Evolutionary conservation across 2,888 invertebrate species (phyloP), one percentile per base, ranked within the genome.

Genomic region (Amphiduros pacificus): DNA sequence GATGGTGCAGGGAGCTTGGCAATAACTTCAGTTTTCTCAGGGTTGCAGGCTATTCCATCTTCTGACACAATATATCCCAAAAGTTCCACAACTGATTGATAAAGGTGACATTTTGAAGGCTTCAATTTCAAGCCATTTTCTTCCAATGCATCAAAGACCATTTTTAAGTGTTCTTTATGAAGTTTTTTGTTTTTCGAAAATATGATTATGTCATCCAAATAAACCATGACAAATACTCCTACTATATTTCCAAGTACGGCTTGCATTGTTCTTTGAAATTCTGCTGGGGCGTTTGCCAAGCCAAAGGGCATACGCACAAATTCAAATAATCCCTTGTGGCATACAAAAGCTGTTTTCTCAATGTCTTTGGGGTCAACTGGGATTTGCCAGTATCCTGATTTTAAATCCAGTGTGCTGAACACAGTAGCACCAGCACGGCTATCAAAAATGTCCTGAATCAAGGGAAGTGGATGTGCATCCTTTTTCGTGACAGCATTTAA

Each of bases 331-430:
- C 67, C 69, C 40, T 53, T 56, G 11, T 62, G 66, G 9, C 62
- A 63, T 9, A 63, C 65, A 44, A 70, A 68, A 2, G 64, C 62
- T 11, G 64, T 64, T 6, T 66, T 56, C 9, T 51, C 55, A 1
- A 54, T 48, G 26, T 40, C 29, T 50, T 64, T 61, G 9, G 40
- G 24, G 22, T 32, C 3, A 14, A 68, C 32, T 11, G 56, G 52
- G 26, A 71, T 63, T 53, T 71, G 71, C 63, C 66, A 69, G 50
- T 63, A 71, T 9, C 69, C 70, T 20, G 59, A 57, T 24, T 55
- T 60, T 6, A 66, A 60, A 55, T 72, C 69, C 9, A 70, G 58
- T 28, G 67, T 65, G 0, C 61, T 60, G 57, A 70, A 71, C 22
- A 62, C 24, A 1, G 1, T 9, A 41, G 55, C 62, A n/a, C 55